Percentiles rank a stretch among this genome's conserved stretches.
phyloP scores from a whole-genome alignment of 1,140 invertebrate genomes.

The Bilobella aurantiaca region DNA sequence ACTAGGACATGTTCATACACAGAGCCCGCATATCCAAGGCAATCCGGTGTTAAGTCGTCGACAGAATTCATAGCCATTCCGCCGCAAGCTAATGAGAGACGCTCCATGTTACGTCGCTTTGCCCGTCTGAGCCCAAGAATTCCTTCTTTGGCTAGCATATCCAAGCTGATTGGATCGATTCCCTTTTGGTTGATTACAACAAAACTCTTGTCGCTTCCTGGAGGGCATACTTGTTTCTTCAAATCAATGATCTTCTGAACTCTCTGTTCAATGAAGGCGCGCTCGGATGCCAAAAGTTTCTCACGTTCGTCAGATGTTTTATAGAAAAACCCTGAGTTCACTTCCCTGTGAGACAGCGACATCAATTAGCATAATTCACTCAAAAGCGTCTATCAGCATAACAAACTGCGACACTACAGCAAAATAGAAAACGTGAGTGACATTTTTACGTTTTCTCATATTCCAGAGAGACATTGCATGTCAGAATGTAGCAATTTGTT shows the following conservation, averaged over 20 bases:
- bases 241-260: slow-evolving; percentile 92
- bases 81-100: slow-evolving; percentile 86
- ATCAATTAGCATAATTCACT: not conserved
- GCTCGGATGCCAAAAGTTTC: slow-evolving; percentile 84
- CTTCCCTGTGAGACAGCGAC: slow-evolving; percentile 48
- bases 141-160: slow-evolving; percentile 89
- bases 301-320: slow-evolving; percentile 94
- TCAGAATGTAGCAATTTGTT: slow-evolving; percentile 90
- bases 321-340: slow-evolving; percentile 99
- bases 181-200: slow-evolving; percentile 99
- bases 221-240: slow-evolving; percentile 80
- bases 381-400: not conserved
- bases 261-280: slow-evolving; percentile 91
- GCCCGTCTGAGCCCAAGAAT: slow-evolving; percentile 90
- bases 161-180: slow-evolving; percentile 93
- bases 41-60: slow-evolving; percentile 79
- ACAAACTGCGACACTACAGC: no score
- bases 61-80: slow-evolving; percentile 93
- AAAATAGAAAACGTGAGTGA: no score
- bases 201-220: slow-evolving; percentile 75
- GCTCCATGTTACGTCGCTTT: slow-evolving; percentile 98
- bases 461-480: slow-evolving; percentile 95
- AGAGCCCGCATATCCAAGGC: slow-evolving; percentile 81
- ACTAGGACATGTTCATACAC: slow-evolving; percentile 93
- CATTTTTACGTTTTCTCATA: slow-evolving; percentile 85